Conservation (phyloP, 2,888 invertebrate species). For the Tiliacea aurago region DNA sequence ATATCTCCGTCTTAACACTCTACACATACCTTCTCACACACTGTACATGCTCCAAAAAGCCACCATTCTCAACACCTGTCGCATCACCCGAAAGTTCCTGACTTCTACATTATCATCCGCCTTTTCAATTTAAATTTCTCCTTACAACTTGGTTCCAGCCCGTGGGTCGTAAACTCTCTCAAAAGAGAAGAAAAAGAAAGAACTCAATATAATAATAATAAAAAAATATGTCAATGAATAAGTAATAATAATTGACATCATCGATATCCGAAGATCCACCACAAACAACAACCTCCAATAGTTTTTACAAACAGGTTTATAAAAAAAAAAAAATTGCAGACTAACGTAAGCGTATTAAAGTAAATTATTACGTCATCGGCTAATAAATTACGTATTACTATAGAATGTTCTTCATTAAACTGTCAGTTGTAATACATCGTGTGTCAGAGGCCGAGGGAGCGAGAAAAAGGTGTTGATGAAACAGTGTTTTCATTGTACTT, state of each 20-base stretch:
- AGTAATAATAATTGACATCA: constrained; percentile 33
- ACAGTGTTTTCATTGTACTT: neutral
- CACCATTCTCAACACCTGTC: too few relatives aligned
- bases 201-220: too few relatives aligned
- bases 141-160: too few relatives aligned
- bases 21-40: too few relatives aligned
- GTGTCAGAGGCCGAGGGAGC: constrained; percentile 31
- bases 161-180: too few relatives aligned
- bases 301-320: constrained; percentile 14
- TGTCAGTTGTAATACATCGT: constrained; percentile 37
- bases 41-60: too few relatives aligned
- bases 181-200: too few relatives aligned
- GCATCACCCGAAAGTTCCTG: too few relatives aligned
- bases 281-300: neutral
- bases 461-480: neutral
- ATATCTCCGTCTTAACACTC: too few relatives aligned
- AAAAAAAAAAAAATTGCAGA: constrained; percentile 26
- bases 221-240: too few relatives aligned
- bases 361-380: constrained; percentile 31
- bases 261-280: neutral
- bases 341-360: constrained; percentile 38
- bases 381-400: constrained; percentile 28
- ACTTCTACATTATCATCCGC: too few relatives aligned
- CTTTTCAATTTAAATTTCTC: too few relatives aligned
- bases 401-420: constrained; percentile 25